Conservation (phyloP, 2,888 invertebrate species). For the Arge pagana region DNA sequence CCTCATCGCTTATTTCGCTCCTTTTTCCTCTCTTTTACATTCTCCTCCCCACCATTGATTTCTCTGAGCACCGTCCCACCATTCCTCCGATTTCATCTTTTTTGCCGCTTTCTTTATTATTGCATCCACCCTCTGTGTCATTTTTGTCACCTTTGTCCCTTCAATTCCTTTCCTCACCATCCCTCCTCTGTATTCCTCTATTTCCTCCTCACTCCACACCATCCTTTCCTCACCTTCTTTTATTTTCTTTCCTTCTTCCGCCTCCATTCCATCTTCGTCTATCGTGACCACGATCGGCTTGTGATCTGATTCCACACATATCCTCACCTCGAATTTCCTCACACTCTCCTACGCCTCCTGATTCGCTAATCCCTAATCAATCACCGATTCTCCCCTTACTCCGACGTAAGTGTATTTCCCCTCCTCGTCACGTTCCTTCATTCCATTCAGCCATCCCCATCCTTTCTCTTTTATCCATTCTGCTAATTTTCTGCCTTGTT, state of each 20-base stretch:
- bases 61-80: background rate
- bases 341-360: background rate
- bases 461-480: background rate
- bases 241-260: background rate
- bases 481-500: background rate
- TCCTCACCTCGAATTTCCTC: background rate
- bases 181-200: background rate
- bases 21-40: background rate
- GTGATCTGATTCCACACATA: conserved; percentile 1
- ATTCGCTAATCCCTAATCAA: background rate
- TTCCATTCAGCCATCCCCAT: background rate
- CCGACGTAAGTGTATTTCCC: background rate
- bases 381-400: background rate
- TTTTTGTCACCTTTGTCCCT: background rate
- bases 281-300: background rate
- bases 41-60: background rate
- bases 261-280: background rate
- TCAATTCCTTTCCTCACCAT: background rate
- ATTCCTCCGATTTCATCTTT: background rate
- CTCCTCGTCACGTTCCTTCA: background rate
- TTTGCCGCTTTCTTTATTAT: background rate
- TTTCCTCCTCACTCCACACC: background rate
- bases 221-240: background rate
- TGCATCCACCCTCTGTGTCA: background rate
- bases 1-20: background rate